Evolutionary conservation across 2,888 invertebrate genomes (phyloP).

Genomic region (Prosopocoilus inquinatus): DNA sequence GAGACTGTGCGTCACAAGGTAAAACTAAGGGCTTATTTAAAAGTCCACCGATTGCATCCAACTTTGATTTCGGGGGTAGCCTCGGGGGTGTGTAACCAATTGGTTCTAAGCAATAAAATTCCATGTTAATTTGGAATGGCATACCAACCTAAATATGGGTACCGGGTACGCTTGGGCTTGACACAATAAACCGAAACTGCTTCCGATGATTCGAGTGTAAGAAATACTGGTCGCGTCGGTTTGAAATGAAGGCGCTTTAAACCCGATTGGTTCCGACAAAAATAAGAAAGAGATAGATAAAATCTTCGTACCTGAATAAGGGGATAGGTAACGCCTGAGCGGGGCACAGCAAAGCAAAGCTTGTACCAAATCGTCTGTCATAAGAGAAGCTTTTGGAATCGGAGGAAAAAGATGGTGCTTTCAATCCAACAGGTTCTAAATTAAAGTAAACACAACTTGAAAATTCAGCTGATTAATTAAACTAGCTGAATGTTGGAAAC

Average conservation of each 20-base stretch:
- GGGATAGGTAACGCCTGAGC: conserved; percentile 71
- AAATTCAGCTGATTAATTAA: background rate
- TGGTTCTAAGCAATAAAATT: conserved; percentile 36
- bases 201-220: conserved; percentile 58
- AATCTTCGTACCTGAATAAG: conserved; percentile 32
- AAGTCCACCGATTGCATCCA: conserved; percentile 43
- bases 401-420: conserved; percentile 52
- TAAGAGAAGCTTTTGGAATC: conserved; percentile 57
- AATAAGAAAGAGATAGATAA: background rate
- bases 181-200: conserved; percentile 65
- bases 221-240: conserved; percentile 62
- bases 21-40: conserved; percentile 41
- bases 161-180: conserved; percentile 68
- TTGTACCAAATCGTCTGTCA: conserved; percentile 61
- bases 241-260: conserved; percentile 62
- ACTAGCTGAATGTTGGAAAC: conserved; percentile 1
- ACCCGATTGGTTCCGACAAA: conserved; percentile 60
- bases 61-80: conserved; percentile 53
- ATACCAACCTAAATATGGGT: conserved; percentile 61
- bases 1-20: conserved; percentile 60
- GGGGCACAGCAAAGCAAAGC: conserved; percentile 70
- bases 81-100: conserved; percentile 59
- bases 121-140: conserved; percentile 51
- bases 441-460: background rate
- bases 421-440: conserved; percentile 57